A percentile compares a stretch with the other conserved stretches of the same genome.
Conservation (phyloP, 2,113 vertebrate species). For the Phrynosoma blainvillii region DNA sequence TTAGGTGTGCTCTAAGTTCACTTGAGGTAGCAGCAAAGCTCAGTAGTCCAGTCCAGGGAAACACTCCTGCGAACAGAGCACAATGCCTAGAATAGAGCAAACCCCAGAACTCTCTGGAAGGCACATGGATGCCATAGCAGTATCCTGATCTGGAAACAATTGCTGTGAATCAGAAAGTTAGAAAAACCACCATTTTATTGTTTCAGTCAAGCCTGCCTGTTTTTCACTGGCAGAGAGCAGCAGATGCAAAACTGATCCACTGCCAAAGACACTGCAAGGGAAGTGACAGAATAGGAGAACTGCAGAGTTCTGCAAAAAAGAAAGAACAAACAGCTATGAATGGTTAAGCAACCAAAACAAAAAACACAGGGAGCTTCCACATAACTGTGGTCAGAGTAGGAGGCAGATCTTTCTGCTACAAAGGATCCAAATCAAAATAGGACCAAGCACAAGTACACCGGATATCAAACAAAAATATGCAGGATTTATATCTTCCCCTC, state of each 20-base stretch:
- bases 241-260: background rate
- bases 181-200: background rate
- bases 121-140: background rate
- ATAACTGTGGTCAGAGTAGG: background rate
- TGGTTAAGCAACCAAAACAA: constrained; percentile 13
- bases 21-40: background rate
- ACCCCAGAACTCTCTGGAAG: background rate
- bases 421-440: background rate
- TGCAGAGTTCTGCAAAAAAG: background rate
- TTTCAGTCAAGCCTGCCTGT: background rate
- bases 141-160: background rate
- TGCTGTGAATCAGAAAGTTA: background rate
- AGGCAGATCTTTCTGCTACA: background rate
- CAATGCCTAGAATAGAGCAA: background rate
- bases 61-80: background rate
- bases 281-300: constrained; percentile 5
- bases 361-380: background rate
- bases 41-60: background rate
- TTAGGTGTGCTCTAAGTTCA: background rate
- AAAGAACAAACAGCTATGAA: background rate
- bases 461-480: background rate
- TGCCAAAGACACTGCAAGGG: background rate
- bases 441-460: background rate
- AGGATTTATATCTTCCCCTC: background rate
- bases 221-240: background rate